Percentiles rank a stretch among this genome's conserved stretches.
These are phyloP conservation scores for Onychostoma macrolepis DNA, from an alignment of 2,113 vertebrate species.

Conservation along the genomic window DNA sequence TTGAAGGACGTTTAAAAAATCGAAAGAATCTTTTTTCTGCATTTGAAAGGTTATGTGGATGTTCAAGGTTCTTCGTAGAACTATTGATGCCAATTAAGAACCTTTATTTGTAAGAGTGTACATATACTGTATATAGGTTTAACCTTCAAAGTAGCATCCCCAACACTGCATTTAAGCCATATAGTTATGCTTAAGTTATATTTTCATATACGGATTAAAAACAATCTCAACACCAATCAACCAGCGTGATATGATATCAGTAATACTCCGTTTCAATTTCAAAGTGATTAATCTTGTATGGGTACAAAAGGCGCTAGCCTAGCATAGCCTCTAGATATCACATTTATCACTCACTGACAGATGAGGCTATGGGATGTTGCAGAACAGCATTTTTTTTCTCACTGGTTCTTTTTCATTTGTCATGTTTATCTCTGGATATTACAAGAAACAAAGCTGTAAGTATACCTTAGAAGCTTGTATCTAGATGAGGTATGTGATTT, in stretches of 20 bases:
- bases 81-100: no score
- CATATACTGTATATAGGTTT: no score
- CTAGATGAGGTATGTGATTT: neutral
- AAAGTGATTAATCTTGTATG: conserved; percentile 56
- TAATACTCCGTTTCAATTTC: conserved; percentile 48
- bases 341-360: conserved; percentile 56
- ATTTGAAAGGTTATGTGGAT: no score
- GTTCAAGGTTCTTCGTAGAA: no score
- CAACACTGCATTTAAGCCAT: neutral
- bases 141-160: neutral
- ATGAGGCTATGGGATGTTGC: neutral
- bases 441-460: neutral
- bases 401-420: conserved; percentile 21
- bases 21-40: no score
- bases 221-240: conserved; percentile 34
- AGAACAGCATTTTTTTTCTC: conserved; percentile 7
- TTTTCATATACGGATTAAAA: conserved; percentile 7
- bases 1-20: no score
- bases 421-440: conserved; percentile 19
- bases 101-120: no score
- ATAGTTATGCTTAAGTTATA: neutral
- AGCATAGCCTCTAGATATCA: conserved; percentile 49
- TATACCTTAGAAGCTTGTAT: conserved; percentile 6
- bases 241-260: conserved; percentile 42
- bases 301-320: conserved; percentile 49